phyloP scores from a whole-genome alignment of 2,888 invertebrate species.

The Tryphoninae sp. region DNA sequence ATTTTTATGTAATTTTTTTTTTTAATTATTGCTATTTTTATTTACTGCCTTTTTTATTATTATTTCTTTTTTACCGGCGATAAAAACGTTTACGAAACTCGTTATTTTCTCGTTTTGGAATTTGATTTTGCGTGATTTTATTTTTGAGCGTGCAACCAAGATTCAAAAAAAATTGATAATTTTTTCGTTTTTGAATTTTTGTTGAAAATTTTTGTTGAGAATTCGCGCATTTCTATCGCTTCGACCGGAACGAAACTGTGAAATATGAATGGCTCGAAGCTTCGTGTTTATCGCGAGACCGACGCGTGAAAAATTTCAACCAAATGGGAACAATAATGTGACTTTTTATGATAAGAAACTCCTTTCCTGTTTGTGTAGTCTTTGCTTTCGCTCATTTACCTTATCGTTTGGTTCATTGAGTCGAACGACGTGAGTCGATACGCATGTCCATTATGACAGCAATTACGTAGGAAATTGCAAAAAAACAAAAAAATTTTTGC shows the following conservation, averaged over 20 bases:
- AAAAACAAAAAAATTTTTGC: too few relatives aligned
- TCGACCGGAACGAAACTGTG: neutral
- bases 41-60: too few relatives aligned
- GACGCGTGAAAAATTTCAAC: neutral
- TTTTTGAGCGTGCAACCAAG: too few relatives aligned
- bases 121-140: too few relatives aligned
- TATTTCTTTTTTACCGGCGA: too few relatives aligned
- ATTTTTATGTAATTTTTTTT: too few relatives aligned
- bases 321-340: constrained; percentile 11
- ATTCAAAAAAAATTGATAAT: too few relatives aligned
- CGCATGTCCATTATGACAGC: neutral
- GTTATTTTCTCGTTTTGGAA: too few relatives aligned
- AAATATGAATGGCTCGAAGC: neutral
- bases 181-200: too few relatives aligned
- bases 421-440: neutral
- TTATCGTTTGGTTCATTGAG: constrained; percentile 12
- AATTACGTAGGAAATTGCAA: neutral
- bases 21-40: too few relatives aligned
- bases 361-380: neutral
- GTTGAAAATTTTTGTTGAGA: neutral
- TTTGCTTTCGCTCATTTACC: neutral
- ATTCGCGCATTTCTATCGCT: neutral
- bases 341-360: constrained; percentile 26
- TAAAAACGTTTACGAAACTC: too few relatives aligned
- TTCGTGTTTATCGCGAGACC: neutral